Evolutionary conservation across 2,113 vertebrate species (phyloP).

Genomic region (Hipposideros armiger): DNA sequence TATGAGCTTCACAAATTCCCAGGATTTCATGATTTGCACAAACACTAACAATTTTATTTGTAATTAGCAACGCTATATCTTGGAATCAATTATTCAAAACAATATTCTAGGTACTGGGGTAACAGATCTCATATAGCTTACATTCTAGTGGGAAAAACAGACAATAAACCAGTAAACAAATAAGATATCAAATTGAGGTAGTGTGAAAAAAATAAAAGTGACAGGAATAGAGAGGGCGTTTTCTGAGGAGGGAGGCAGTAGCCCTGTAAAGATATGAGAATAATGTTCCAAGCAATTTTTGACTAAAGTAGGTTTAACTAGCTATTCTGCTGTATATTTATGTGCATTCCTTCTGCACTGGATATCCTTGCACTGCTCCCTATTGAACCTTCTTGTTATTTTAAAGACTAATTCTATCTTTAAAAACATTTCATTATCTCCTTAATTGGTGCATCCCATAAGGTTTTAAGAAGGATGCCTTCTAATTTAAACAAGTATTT

Average conservation of each 20-base stretch:
- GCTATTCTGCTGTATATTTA: constrained; percentile 47
- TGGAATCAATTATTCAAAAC: constrained; percentile 63
- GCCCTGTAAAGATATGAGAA: not conserved
- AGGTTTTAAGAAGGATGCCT: constrained; percentile 39
- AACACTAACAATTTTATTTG: constrained; percentile 41
- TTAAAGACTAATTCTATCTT: constrained; percentile 44
- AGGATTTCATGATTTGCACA: constrained; percentile 21
- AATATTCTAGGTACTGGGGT: not conserved
- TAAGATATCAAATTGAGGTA: not conserved
- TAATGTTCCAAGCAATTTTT: constrained; percentile 12
- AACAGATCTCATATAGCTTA: constrained; percentile 2
- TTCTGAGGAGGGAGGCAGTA: not conserved
- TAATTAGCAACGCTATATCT: not conserved
- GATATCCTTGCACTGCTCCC: constrained; percentile 2
- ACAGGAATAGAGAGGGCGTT: not conserved
- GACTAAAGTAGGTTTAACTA: not conserved
- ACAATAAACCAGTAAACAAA: constrained; percentile 16
- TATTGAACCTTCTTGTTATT: constrained; percentile 31
- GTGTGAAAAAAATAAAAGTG: not conserved
- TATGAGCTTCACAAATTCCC: not conserved
- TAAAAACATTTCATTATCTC: constrained; percentile 43
- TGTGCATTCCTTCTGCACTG: constrained; percentile 4
- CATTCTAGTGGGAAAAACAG: not conserved
- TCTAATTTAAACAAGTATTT: constrained; percentile 52
- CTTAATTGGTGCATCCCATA: not conserved